These are phyloP conservation scores for Intellagama lesueurii DNA, from an alignment of 2,797 vertebrate genomes.

Conservation along the genomic window DNA sequence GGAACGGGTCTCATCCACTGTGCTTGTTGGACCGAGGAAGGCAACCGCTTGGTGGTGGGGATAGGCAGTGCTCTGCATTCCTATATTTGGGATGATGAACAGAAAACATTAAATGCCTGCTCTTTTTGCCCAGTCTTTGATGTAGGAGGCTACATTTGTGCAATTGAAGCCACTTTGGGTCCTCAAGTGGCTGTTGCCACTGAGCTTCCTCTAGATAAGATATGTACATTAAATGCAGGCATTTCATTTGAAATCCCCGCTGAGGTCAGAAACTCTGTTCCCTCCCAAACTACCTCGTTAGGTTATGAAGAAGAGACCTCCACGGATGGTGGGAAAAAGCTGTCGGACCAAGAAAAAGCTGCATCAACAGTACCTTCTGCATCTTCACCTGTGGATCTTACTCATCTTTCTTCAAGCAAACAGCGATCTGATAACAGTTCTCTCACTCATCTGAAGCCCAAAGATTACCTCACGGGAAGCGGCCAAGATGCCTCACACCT, in stretches of 20 bases:
- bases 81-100: slow-evolving; percentile 90
- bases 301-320: slow-evolving; percentile 73
- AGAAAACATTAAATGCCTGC: slow-evolving; percentile 87
- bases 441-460: slow-evolving; percentile 85
- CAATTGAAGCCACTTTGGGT: slow-evolving; percentile 83
- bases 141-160: slow-evolving; percentile 87
- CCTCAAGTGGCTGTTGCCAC: slow-evolving; percentile 89
- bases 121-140: slow-evolving; percentile 90
- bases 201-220: slow-evolving; percentile 90
- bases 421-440: slow-evolving; percentile 84
- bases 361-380: slow-evolving; percentile 49
- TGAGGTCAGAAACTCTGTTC: slow-evolving; percentile 29
- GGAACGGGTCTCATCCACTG: slow-evolving; percentile 86
- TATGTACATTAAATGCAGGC: slow-evolving; percentile 88
- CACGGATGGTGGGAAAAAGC: slow-evolving; percentile 77
- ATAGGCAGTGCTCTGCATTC: slow-evolving; percentile 89
- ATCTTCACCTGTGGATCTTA: slow-evolving; percentile 83
- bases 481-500: slow-evolving; percentile 93
- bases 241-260: slow-evolving; percentile 79
- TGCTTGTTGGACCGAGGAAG: slow-evolving; percentile 94
- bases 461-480: slow-evolving; percentile 84
- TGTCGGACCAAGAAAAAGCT: slow-evolving; percentile 79
- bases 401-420: slow-evolving; percentile 85
- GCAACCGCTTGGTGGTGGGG: slow-evolving; percentile 90
- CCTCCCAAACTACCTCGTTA: slow-evolving; percentile 64